These are phyloP conservation scores for Panagrolaimus sp. DNA, from an alignment of 1,140 invertebrate species.

Conservation along the genomic window DNA sequence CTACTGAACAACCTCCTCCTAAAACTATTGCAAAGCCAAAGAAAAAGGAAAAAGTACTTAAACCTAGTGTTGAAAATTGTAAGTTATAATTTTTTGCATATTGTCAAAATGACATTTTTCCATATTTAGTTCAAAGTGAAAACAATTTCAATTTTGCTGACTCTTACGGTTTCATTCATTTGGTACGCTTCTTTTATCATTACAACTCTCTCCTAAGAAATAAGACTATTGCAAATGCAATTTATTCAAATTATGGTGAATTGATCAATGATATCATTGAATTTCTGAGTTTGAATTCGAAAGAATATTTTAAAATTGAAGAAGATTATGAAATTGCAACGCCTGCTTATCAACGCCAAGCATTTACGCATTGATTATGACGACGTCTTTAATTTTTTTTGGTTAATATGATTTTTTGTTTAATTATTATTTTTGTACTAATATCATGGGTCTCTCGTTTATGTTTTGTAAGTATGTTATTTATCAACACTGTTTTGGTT, in stretches of 20 bases:
- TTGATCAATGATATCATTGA: not conserved
- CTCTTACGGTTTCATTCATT: not conserved
- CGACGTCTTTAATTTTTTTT: too few relatives aligned
- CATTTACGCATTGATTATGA: not conserved
- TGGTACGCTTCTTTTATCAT: not conserved
- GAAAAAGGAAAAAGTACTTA: not conserved
- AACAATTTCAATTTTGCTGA: not conserved
- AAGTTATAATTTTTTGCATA: too few relatives aligned
- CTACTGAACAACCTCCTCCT: too few relatives aligned
- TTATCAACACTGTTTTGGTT: too few relatives aligned
- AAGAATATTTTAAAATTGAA: not conserved
- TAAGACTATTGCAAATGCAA: not conserved
- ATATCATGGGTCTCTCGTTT: too few relatives aligned
- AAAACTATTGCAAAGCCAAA: too few relatives aligned
- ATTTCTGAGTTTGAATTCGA: not conserved
- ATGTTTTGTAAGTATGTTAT: too few relatives aligned
- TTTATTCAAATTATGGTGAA: not conserved
- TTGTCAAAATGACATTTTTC: too few relatives aligned
- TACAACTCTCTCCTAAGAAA: not conserved
- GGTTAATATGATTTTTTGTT: too few relatives aligned
- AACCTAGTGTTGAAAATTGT: not conserved
- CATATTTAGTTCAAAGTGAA: too few relatives aligned
- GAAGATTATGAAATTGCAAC: not conserved
- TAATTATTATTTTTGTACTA: too few relatives aligned
- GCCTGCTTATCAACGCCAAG: not conserved